These are phyloP conservation scores for Pterocles gutturalis DNA, from an alignment of 2,113 vertebrate genomes.

Conservation along the genomic window DNA sequence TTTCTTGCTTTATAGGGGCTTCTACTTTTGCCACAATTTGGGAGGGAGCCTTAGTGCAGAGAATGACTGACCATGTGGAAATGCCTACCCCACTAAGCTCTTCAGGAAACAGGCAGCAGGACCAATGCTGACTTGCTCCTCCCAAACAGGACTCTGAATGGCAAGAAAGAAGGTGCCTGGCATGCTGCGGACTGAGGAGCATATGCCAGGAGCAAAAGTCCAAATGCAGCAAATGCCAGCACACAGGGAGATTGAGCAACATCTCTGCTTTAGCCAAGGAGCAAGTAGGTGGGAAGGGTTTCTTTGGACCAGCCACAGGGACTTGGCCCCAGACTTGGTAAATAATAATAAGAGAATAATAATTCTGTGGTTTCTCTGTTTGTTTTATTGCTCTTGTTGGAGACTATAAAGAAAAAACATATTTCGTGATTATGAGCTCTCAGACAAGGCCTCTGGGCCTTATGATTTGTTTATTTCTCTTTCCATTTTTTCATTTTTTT, in stretches of 20 bases:
- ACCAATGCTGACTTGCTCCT: background rate
- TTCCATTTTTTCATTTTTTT: background rate
- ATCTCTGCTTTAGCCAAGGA: background rate
- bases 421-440: background rate
- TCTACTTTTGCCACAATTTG: background rate
- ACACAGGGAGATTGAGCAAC: background rate
- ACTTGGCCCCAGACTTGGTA: background rate
- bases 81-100: background rate
- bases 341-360: background rate
- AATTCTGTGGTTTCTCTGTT: background rate
- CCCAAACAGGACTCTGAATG: background rate
- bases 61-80: background rate
- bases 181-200: background rate
- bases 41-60: background rate
- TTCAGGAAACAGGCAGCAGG: background rate
- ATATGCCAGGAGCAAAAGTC: background rate
- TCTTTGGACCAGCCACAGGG: background rate
- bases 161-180: background rate
- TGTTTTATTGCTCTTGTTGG: background rate
- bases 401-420: accelerated
- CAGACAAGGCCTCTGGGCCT: background rate
- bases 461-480: background rate
- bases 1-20: background rate
- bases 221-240: background rate
- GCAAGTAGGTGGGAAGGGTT: background rate